A percentile compares a stretch with the other conserved stretches of the same genome.
Evolutionary conservation across 2,888 invertebrate genomes (phyloP).

Genomic region (Andrena praecox): DNA sequence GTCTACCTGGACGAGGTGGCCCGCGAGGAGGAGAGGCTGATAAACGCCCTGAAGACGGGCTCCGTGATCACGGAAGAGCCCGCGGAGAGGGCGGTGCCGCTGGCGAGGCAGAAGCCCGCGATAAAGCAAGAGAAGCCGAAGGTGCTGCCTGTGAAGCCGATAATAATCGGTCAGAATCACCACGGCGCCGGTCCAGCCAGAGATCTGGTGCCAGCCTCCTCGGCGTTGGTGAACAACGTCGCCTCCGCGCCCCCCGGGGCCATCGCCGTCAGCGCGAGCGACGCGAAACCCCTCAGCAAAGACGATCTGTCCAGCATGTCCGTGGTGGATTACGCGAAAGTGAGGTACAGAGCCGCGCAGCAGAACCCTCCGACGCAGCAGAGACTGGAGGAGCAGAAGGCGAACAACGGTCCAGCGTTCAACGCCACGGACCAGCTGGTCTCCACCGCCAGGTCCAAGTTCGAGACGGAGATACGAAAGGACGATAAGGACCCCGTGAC

Average conservation of each 20-base stretch:
- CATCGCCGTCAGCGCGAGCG: slow-evolving; percentile 22
- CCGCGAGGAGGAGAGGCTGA: slow-evolving; percentile 92
- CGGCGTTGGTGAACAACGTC: slow-evolving; percentile 69
- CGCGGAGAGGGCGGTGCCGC: slow-evolving; percentile 45
- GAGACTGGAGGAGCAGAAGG: slow-evolving; percentile 84
- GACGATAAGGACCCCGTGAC: slow-evolving; percentile 77
- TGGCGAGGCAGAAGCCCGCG: slow-evolving; percentile 78
- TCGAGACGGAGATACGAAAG: slow-evolving; percentile 74
- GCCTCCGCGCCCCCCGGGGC: background rate
- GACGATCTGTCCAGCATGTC: slow-evolving; percentile 85
- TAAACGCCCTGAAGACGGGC: slow-evolving; percentile 92
- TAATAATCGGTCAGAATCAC: slow-evolving; percentile 73
- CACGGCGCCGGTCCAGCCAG: slow-evolving; percentile 27
- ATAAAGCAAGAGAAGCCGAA: slow-evolving; percentile 81
- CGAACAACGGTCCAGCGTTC: slow-evolving; percentile 75
- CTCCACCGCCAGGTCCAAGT: slow-evolving; percentile 77
- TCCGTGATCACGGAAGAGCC: slow-evolving; percentile 87
- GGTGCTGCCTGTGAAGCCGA: slow-evolving; percentile 78
- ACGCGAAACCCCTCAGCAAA: slow-evolving; percentile 74
- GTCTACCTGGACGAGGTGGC: slow-evolving; percentile 89
- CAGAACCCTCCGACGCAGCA: slow-evolving; percentile 84
- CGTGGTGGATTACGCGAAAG: slow-evolving; percentile 89
- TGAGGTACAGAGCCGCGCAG: slow-evolving; percentile 88
- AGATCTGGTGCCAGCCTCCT: slow-evolving; percentile 63
- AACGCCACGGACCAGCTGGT: slow-evolving; percentile 71